Conservation (phyloP, 2,888 invertebrate species). For the Drosophila imparisetae region DNA sequence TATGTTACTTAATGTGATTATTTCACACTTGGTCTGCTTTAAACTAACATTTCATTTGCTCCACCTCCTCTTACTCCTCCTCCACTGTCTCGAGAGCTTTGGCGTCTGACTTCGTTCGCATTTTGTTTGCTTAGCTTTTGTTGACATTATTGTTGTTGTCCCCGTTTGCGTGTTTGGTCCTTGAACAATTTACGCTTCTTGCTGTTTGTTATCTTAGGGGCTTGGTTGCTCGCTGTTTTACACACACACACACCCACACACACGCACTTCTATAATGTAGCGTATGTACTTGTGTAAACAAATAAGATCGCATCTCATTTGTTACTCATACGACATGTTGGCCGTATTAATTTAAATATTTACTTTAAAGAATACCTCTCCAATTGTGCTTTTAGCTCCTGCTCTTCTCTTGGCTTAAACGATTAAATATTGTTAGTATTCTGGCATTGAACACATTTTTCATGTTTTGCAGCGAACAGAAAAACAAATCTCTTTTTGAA, state of each 20-base stretch:
- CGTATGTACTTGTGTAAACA: neutral
- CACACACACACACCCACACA: neutral
- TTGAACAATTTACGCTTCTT: constrained; percentile 18
- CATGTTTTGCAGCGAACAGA: neutral
- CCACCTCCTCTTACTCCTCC: neutral
- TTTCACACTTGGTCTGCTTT: constrained; percentile 73
- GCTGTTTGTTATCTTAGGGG: constrained; percentile 16
- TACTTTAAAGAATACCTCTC: neutral
- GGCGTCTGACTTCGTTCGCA: constrained; percentile 10
- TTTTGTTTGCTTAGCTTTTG: constrained; percentile 54
- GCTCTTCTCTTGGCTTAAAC: neutral
- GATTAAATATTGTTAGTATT: neutral
- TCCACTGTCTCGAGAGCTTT: neutral
- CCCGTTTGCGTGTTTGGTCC: constrained; percentile 17
- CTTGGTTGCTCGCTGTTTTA: neutral
- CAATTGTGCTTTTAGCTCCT: neutral
- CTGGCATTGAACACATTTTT: too few species aligned
- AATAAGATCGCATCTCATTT: neutral
- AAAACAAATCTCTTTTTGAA: neutral
- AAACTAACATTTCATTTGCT: constrained; percentile 57
- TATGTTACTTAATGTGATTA: constrained; percentile 73
- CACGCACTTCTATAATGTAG: neutral
- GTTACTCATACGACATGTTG: neutral
- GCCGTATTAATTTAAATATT: neutral
- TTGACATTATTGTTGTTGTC: constrained; percentile 25